Conservation (phyloP, 2,113 vertebrate genomes). For the Probosciger aterrimus region DNA sequence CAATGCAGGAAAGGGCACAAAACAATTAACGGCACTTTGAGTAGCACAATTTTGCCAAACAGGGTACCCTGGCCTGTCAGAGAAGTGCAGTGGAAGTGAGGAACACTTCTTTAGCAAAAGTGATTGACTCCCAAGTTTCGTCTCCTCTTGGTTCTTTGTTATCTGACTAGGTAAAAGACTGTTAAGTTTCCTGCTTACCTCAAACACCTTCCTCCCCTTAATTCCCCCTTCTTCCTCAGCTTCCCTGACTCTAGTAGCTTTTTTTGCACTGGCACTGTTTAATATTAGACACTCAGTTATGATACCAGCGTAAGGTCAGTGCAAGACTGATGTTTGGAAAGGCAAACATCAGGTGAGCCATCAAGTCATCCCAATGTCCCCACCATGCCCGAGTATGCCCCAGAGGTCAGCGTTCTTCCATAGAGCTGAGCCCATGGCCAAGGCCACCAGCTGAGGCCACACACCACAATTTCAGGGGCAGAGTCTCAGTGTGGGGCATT, state of each 20-base stretch:
- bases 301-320: neutral
- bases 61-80: neutral
- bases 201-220: neutral
- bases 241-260: neutral
- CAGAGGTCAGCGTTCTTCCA: neutral
- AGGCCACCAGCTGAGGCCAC: slow-evolving; percentile 4
- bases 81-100: neutral
- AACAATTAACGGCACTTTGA: neutral
- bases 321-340: neutral
- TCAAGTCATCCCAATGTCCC: neutral
- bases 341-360: neutral
- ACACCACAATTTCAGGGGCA: neutral
- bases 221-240: neutral
- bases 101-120: neutral
- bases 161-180: neutral
- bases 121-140: neutral
- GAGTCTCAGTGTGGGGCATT: neutral
- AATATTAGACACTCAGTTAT: neutral
- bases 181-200: neutral
- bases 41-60: neutral
- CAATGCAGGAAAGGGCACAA: neutral
- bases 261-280: neutral
- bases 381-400: accelerated
- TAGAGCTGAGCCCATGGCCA: neutral
- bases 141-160: neutral